Base-by-base conservation (phyloP, 2,797 vertebrate species). In the Threskiornis aethiopicus region DNA sequence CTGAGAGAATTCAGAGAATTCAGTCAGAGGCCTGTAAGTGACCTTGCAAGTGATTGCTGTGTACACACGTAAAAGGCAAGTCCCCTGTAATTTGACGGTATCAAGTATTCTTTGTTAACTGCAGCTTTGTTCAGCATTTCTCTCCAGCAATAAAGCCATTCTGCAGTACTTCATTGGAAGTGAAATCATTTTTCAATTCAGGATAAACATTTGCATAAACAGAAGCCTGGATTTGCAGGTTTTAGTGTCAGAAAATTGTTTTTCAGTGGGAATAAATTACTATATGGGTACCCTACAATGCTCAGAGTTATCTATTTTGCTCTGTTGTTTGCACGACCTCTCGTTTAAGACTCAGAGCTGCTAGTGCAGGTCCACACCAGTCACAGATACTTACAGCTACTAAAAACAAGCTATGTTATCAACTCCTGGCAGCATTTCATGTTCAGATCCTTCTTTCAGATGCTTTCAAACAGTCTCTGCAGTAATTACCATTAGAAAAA, bases 1-100 rank as follows among this genome's bases (percentile, higher is more conserved):
- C n/a, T n/a, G n/a, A n/a, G n/a, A n/a, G n/a, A n/a, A n/a, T n/a
- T n/a, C n/a, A n/a, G n/a, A n/a, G n/a, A n/a, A n/a, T n/a, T n/a
- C n/a, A n/a, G n/a, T n/a, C n/a, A n/a, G n/a, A n/a, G 46, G 12
- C 21, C 49, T 76, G 41, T 49, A 54, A 73, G 31, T 11, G 16
- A 49, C 20, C 7, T 73, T 69, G 4, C 1, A 49, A 61, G 31
- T 21, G 35, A 47, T 4, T 59, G n/a, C 28, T 79, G 16, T 16
- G 5, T 4, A 87, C 16, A 37, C 5, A 8, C 6, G 13, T 25
- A 42, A 72, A 91, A 84, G 41, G 9, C 44, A 58, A 47, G 24
- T 10, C 9, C 10, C 13, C 26, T 61, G 33, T 70, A 57, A 66
- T 22, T 33, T 0, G 2, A 6, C 0, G 1, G 9, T 54, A 24